Evolutionary conservation across 2,888 invertebrate species (phyloP).

Genomic region (Drosophila peninsularis): DNA sequence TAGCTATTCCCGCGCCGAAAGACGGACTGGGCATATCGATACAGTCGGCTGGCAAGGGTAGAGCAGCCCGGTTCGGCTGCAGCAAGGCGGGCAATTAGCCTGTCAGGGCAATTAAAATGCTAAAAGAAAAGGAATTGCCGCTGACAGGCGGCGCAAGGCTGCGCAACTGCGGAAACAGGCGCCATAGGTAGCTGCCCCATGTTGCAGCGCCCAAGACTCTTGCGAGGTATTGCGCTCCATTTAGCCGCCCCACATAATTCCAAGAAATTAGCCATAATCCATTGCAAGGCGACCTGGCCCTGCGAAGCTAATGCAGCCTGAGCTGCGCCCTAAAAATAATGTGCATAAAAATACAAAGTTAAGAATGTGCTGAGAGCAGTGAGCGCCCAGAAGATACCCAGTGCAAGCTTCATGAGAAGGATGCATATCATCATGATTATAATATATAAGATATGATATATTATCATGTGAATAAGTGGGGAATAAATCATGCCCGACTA

Average conservation of each 20-base stretch:
- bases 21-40: conserved; percentile 18
- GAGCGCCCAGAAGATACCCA: conserved; percentile 1
- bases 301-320: conserved; percentile 11
- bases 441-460: too few relatives aligned
- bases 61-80: neutral
- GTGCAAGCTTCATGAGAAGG: too few relatives aligned
- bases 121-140: conserved; percentile 43
- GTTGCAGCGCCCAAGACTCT: conserved; percentile 12
- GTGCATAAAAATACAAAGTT: conserved; percentile 35
- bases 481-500: neutral
- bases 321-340: conserved; percentile 56
- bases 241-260: conserved; percentile 69
- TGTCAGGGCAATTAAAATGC: conserved; percentile 71
- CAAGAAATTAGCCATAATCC: conserved; percentile 60
- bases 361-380: neutral
- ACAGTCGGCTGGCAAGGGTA: conserved; percentile 7
- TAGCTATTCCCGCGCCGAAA: conserved; percentile 25
- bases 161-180: conserved; percentile 37
- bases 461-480: neutral
- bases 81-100: conserved; percentile 55
- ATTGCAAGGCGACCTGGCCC: conserved; percentile 8
- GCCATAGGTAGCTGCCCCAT: conserved; percentile 35
- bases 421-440: too few relatives aligned
- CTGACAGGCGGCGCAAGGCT: conserved; percentile 37
- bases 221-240: conserved; percentile 51